A percentile compares a stretch with the other conserved stretches of the same genome.
Evolutionary conservation across 2,113 vertebrate genomes (phyloP).

Genomic region (Rhegmatorhina hoffmannsi): DNA sequence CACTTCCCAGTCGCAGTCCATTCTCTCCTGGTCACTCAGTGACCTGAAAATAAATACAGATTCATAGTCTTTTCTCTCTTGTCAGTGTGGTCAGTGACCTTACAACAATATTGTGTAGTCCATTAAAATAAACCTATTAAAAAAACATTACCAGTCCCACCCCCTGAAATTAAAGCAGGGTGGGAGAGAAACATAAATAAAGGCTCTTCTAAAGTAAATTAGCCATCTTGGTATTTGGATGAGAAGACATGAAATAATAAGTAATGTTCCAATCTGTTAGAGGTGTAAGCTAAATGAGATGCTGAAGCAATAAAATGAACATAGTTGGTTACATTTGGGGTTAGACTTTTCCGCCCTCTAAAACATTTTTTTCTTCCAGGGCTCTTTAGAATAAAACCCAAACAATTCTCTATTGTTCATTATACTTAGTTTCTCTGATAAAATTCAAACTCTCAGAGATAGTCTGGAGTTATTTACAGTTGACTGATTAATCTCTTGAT

Average conservation of each 20-base stretch:
- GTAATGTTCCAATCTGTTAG: not conserved
- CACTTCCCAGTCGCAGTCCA: not conserved
- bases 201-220: slow-evolving; percentile 24
- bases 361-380: not conserved
- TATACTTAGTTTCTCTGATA: not conserved
- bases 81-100: slow-evolving; percentile 22
- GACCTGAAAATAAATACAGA: slow-evolving; percentile 51
- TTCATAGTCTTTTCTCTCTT: slow-evolving; percentile 11
- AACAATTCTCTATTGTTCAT: not conserved
- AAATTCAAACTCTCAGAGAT: not conserved
- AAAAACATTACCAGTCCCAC: slow-evolving; percentile 2
- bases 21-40: slow-evolving; percentile 3
- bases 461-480: slow-evolving; percentile 3
- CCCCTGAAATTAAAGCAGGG: slow-evolving; percentile 23
- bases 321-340: not conserved
- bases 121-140: slow-evolving; percentile 46
- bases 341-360: not conserved
- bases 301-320: not conserved
- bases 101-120: not conserved
- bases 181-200: slow-evolving; percentile 14
- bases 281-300: not conserved
- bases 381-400: not conserved
- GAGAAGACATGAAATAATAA: not conserved
- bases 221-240: not conserved
- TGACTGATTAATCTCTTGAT: slow-evolving; percentile 12